Base-by-base conservation (phyloP, 1,140 invertebrate genomes). In the Zophobas morio region DNA sequence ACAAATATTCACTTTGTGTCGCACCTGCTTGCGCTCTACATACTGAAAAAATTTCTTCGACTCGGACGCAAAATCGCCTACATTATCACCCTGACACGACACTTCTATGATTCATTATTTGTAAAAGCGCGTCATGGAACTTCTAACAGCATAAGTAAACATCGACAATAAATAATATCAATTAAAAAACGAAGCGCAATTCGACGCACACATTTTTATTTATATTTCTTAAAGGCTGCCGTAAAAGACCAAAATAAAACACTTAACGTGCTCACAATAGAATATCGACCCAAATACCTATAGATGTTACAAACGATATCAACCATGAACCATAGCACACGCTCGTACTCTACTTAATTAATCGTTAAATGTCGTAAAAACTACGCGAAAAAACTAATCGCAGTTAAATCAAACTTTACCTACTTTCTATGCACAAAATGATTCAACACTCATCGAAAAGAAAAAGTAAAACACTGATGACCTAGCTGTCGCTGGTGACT, bases 261-360 rank as follows among this genome's bases (percentile, higher is more conserved):
- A 66, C 60, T 66, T 66, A 66, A 66, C 60, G 6, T 66, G 60
- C 60, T 66, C 60, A 66, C 60, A 66, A 66, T 66, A 66, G 60
- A 66, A 66, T 66, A 66, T 66, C 60, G 60, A 66, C 60, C 60
- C 60, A 66, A 66, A 66, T 66, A 66, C 60, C 60, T 66, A 66
- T 66, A 66, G 60, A 66, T 66, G 60, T 66, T 66, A 66, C 60
- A 40, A 66, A 42, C 42, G 60, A 66, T 66, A 66, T 66, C 39
- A 42, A 66, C 60, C 60, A 42, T 63, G 57, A 57, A 36, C 32
- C 42, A 46, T 46, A 46, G 3, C 42, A 8, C 8, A 57, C 56
- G 36, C 56, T 57, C 56, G 33, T 53, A 60, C 56, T 60, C 36
- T 36, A 37, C 34, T 60, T 60, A 8, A 60, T 36, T 35, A 60